Base-by-base conservation (phyloP, 2,888 invertebrate species). In the Heliconius sara region DNA sequence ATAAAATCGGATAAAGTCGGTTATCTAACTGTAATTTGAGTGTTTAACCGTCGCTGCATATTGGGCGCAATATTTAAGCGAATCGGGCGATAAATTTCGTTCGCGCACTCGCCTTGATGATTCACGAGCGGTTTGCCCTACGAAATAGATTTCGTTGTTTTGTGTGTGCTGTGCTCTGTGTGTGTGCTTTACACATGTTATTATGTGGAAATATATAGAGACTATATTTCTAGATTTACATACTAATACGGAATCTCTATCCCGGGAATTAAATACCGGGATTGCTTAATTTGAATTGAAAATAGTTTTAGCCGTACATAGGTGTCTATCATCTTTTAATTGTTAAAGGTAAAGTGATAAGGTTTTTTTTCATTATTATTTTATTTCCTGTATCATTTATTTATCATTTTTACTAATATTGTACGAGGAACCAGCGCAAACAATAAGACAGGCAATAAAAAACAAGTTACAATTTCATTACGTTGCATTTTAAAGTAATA, bases 401-500 rank as follows among this genome's bases (percentile, higher is more conserved):
- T 73, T 16, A 60, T 47, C 47, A 12, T 6, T 10, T 13, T 52
- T 19, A 72, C 34, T 65, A n/a, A 67, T 30, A 63, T 22, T 65
- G 60, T 30, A 47, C 25, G 22, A 43, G 70, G 47, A 68, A 77
- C 52, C 76, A 80, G 67, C 27, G 76, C 66, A 78, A 78, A 78
- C 79, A 81, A 74, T 77, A 80, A 76, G 71, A 80, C 66, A 25
- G 60, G 63, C 66, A 78, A 76, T 77, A 80, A 81, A 84, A 82
- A 83, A 82, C 72, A 75, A 83, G 82, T 82, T 81, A 85, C 84
- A 86, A 87, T 87, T 88, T 87, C 85, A 89, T 87, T 85, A 85
- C 84, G 83, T 78, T 85, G 85, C 86, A 87, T 87, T 88, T 89
- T 87, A 87, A 88, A 88, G 85, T 86, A 89, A 88, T 85, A 84